These are phyloP conservation scores for Stigmatopora argus DNA, from an alignment of 2,113 vertebrate species.

Conservation along the genomic window DNA sequence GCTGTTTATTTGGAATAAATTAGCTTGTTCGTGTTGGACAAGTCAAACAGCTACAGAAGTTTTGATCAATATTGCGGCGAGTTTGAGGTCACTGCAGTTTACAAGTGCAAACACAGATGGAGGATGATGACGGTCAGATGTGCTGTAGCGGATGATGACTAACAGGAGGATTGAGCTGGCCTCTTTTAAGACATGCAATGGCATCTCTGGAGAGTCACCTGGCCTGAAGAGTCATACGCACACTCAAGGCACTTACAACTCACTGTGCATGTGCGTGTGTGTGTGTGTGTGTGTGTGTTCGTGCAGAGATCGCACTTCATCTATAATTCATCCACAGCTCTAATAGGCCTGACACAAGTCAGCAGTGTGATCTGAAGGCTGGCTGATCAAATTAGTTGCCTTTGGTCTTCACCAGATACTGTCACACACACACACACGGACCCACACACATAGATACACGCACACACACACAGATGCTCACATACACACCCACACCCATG, in stretches of 20 bases:
- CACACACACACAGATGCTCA: background rate
- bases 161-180: slow-evolving; percentile 18
- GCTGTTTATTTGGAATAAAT: slow-evolving; percentile 15
- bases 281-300: slow-evolving; percentile 43
- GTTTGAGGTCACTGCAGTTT: slow-evolving; percentile 35
- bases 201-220: slow-evolving; percentile 43
- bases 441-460: slow-evolving; percentile 1
- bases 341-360: slow-evolving; percentile 66
- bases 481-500: slow-evolving; percentile 1
- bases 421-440: background rate
- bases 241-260: slow-evolving; percentile 24
- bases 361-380: slow-evolving; percentile 56
- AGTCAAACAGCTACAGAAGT: background rate
- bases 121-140: slow-evolving; percentile 18
- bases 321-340: slow-evolving; percentile 63
- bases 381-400: slow-evolving; percentile 50
- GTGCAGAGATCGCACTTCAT: slow-evolving; percentile 52
- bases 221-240: slow-evolving; percentile 41
- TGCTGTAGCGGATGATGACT: slow-evolving; percentile 15
- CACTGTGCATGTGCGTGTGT: slow-evolving; percentile 50
- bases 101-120: slow-evolving; percentile 28
- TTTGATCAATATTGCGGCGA: slow-evolving; percentile 28
- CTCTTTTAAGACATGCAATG: slow-evolving; percentile 49
- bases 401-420: slow-evolving; percentile 23
- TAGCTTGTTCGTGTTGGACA: slow-evolving; percentile 15